phyloP scores from a whole-genome alignment of 2,113 vertebrate species.

The Seriola rivoliana region DNA sequence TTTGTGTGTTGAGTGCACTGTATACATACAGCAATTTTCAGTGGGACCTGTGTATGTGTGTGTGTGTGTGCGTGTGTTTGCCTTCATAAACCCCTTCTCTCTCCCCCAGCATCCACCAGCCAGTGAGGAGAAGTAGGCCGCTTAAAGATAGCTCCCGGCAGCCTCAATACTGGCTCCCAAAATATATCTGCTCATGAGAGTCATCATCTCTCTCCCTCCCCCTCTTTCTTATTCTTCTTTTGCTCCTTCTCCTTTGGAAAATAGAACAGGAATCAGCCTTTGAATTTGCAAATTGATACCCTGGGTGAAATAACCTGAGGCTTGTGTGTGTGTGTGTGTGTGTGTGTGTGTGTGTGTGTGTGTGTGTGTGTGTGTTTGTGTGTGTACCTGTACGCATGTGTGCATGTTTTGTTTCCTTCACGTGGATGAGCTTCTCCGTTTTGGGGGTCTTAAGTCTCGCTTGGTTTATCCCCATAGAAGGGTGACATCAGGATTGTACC shows the following conservation, averaged over 20 bases:
- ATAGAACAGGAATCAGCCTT: conserved; percentile 43
- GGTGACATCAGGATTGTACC: conserved; percentile 58
- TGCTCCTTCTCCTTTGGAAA: conserved; percentile 53
- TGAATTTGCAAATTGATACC: conserved; percentile 43
- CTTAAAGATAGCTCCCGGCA: conserved; percentile 84
- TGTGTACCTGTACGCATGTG: background rate
- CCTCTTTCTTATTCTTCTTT: conserved; percentile 62
- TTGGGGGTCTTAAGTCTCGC: conserved; percentile 13
- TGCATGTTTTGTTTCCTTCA: conserved; percentile 1
- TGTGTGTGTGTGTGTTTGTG: background rate
- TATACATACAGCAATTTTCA: conserved; percentile 17
- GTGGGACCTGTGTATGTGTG: conserved; percentile 16
- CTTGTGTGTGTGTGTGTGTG: background rate
- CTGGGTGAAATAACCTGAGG: conserved; percentile 11
- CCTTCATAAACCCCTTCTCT: conserved; percentile 52
- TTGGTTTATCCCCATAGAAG: conserved; percentile 31
- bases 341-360: background rate
- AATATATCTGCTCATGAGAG: conserved; percentile 83
- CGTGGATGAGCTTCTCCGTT: conserved; percentile 11
- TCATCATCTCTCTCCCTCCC: conserved; percentile 63
- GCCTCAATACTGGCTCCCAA: conserved; percentile 81
- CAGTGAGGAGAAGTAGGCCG: conserved; percentile 80
- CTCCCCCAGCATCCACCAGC: conserved; percentile 70
- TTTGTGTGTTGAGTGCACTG: conserved; percentile 15
- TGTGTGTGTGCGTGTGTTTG: conserved; percentile 48